Conservation (phyloP, 2,113 vertebrate genomes). For the Pseudopodoces humilis region DNA sequence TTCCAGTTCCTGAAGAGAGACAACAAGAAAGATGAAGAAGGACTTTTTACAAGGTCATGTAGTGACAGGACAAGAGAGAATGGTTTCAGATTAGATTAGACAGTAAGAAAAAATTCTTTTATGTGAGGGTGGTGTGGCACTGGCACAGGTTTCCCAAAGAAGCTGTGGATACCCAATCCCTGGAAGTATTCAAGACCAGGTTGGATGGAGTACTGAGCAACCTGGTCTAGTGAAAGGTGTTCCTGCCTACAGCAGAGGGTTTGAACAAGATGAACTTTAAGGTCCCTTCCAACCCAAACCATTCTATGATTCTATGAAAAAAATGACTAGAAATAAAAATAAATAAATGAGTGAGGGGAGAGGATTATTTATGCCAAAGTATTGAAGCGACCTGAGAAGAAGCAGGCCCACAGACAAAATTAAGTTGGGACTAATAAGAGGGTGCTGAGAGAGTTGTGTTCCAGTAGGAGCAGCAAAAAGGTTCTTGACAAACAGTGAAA, state of each 20-base stretch:
- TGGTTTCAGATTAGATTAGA: background rate
- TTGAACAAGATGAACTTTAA: background rate
- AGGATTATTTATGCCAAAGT: background rate
- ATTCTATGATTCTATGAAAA: background rate
- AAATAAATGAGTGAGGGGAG: background rate
- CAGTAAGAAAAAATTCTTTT: background rate
- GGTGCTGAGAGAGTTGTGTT: background rate
- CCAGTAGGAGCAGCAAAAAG: background rate
- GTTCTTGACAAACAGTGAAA: background rate
- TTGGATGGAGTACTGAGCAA: background rate
- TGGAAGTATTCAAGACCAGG: rapidly evolving
- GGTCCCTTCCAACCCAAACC: background rate
- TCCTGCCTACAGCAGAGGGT: rapidly evolving
- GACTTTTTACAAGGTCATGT: background rate
- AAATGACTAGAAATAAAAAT: background rate
- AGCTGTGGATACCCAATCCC: background rate
- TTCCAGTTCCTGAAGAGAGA: background rate
- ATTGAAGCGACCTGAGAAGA: background rate
- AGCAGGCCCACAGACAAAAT: background rate
- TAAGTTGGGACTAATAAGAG: background rate
- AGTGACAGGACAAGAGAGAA: background rate
- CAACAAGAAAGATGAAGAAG: background rate
- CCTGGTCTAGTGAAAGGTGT: too few species aligned
- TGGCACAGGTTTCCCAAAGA: background rate
- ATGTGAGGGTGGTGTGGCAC: background rate